Percentiles rank a stretch among this genome's conserved stretches.
phyloP scores from a whole-genome alignment of 2,113 vertebrate species.

The Apistogramma diplotaenia region DNA sequence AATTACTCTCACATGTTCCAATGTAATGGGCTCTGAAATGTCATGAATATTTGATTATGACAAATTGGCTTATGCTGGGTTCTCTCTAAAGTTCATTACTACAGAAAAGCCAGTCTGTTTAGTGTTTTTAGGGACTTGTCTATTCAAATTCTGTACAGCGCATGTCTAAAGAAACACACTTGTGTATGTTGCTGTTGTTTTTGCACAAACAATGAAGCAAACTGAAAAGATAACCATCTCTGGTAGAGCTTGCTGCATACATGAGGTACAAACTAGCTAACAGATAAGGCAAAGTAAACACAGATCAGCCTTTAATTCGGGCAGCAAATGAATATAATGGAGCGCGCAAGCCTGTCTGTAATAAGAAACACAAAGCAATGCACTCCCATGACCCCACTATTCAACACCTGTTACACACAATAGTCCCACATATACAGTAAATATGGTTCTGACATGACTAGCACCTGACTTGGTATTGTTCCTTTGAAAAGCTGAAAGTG shows the following conservation, averaged over 20 bases:
- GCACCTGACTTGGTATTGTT: constrained; percentile 53
- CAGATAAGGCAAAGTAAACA: constrained; percentile 62
- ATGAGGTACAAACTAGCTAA: constrained; percentile 59
- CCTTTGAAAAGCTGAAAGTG: constrained; percentile 37
- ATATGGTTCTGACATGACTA: constrained; percentile 47
- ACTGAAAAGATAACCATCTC: constrained; percentile 14
- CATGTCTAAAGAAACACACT: constrained; percentile 21
- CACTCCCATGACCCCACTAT: constrained; percentile 9
- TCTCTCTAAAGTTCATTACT: not conserved
- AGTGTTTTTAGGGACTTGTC: constrained; percentile 48
- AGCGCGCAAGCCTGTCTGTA: constrained; percentile 33
- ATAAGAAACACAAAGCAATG: constrained; percentile 45
- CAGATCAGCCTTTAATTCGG: constrained; percentile 42
- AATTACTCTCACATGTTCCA: not conserved
- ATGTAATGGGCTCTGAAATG: not conserved
- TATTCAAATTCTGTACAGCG: constrained; percentile 52
- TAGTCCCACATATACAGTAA: constrained; percentile 43
- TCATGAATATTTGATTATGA: constrained; percentile 9
- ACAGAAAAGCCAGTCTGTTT: constrained; percentile 27
- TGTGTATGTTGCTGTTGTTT: not conserved
- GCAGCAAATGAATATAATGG: constrained; percentile 45
- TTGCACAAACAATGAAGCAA: constrained; percentile 18
- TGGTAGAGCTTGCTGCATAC: constrained; percentile 39
- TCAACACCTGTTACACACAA: constrained; percentile 31
- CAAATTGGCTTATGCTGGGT: constrained; percentile 9